Base-by-base conservation (phyloP, 2,797 vertebrate genomes). In the Kryptolebias ocellatus region DNA sequence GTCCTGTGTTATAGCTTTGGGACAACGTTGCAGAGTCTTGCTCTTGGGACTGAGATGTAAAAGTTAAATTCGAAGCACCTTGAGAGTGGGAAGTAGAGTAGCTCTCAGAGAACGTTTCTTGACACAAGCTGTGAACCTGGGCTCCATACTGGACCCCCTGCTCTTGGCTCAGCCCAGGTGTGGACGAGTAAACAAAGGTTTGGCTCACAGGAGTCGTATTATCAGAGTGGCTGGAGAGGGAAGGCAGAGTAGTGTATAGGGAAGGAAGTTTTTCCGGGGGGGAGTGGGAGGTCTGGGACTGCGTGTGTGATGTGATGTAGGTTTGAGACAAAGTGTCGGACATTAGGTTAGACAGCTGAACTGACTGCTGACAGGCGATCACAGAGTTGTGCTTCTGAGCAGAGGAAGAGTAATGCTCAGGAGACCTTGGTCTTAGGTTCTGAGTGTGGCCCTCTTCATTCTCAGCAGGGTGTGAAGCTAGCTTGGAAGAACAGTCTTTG, bases 51-150 rank as follows among this genome's bases (percentile, higher is more conserved):
- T 96, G 96, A 93, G 96, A 95, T 90, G 96, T 95, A 87, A 95
- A 99, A 80, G 89, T 96, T 91, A 95, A 94, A 84, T 94, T 92
- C 83, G 96, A 93, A 88, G 96, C 90, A 90, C 93, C 95, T 95
- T 98, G 97, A 95, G 97, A 94, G 75, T 96, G 96, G 88, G 93
- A 93, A 70, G 96, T 93, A 85, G 96, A 92, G 72, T 96, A 99
- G 86, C 87, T 96, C 83, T 96, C 96, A 74, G 96, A 93, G 42
- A 95, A 94, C 89, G 87, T 96, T 71, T 91, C 95, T 75, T 95
- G 95, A 93, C 96, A 95, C 60, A 96, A 90, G 83, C 92, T 94
- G 89, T 96, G 95, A 34, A 95, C 92, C 83, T 96, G 96, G 84
- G 92, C 87, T 86, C 94, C 93, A 72, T 96, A 99, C 79, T 93